These are phyloP conservation scores for Onychostoma macrolepis DNA, from an alignment of 2,113 vertebrate species.

Conservation along the genomic window DNA sequence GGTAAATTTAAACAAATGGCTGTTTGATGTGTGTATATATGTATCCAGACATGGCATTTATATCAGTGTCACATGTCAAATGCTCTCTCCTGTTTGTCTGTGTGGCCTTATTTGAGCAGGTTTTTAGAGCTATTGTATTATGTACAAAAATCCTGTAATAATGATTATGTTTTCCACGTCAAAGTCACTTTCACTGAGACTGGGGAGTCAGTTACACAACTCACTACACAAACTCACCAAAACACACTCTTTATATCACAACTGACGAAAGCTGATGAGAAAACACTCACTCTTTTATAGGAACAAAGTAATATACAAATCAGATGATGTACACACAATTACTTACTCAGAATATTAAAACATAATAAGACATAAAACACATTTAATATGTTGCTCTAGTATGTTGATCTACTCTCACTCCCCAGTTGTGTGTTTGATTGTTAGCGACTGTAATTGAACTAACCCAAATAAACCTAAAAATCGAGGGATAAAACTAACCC, in stretches of 20 bases:
- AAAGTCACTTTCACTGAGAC: constrained; percentile 7
- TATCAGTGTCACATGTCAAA: constrained; percentile 29
- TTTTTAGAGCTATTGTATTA: constrained; percentile 29
- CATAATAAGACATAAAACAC: neutral
- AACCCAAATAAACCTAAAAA: constrained; percentile 44
- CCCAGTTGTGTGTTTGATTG: constrained; percentile 29
- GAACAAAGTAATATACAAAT: neutral
- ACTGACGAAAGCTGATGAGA: neutral
- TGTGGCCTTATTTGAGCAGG: neutral
- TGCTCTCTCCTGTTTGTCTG: constrained; percentile 38
- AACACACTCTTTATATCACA: constrained; percentile 1
- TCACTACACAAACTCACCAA: constrained; percentile 30
- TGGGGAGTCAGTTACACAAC: constrained; percentile 38
- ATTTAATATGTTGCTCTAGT: constrained; percentile 7
- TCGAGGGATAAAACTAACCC: constrained; percentile 31
- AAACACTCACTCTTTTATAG: neutral
- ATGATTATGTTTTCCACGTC: neutral
- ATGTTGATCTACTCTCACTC: constrained; percentile 8
- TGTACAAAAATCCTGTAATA: constrained; percentile 37
- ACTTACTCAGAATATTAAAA: neutral
- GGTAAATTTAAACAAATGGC: neutral
- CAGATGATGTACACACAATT: neutral
- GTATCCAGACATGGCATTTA: constrained; percentile 9
- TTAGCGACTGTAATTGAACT: constrained; percentile 38
- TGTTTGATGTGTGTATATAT: constrained; percentile 54